A percentile compares a stretch with the other conserved stretches of the same genome.
Evolutionary conservation across 2,888 invertebrate species (phyloP).

Genomic region (Caenorhabditis plicata): DNA sequence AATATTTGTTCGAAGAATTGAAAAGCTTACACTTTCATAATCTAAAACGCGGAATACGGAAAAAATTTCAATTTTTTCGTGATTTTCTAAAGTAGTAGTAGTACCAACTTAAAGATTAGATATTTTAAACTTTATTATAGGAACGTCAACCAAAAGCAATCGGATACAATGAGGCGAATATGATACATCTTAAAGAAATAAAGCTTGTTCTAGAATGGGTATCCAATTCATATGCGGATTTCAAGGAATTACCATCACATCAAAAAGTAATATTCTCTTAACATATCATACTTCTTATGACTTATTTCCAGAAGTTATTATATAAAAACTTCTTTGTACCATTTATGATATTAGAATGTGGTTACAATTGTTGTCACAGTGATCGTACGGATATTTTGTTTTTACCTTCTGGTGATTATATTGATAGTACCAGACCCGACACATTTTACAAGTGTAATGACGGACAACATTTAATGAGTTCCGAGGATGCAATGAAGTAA

Average conservation of each 20-base stretch:
- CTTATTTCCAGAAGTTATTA: conserved; percentile 30
- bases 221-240: conserved; percentile 30
- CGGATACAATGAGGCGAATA: conserved; percentile 38
- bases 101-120: no score
- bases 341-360: conserved; percentile 43
- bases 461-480: conserved; percentile 28
- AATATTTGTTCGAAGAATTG: no score
- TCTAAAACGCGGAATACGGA: no score
- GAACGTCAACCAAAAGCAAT: conserved; percentile 31
- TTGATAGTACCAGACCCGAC: conserved; percentile 37
- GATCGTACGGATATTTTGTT: conserved; percentile 38
- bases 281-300: neutral
- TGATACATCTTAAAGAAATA: conserved; percentile 34
- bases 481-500: conserved; percentile 39
- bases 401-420: conserved; percentile 38
- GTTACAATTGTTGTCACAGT: conserved; percentile 33
- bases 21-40: no score
- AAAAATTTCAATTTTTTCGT: conserved; percentile 3
- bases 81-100: no score
- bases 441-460: conserved; percentile 32
- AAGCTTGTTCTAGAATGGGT: conserved; percentile 38
- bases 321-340: conserved; percentile 39
- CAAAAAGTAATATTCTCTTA: conserved; percentile 27
- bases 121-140: conserved; percentile 21
- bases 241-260: conserved; percentile 15